A percentile compares a stretch with the other conserved stretches of the same genome.
Evolutionary conservation across 2,797 vertebrate genomes (phyloP).

Genomic region (Gadopsis marmoratus): DNA sequence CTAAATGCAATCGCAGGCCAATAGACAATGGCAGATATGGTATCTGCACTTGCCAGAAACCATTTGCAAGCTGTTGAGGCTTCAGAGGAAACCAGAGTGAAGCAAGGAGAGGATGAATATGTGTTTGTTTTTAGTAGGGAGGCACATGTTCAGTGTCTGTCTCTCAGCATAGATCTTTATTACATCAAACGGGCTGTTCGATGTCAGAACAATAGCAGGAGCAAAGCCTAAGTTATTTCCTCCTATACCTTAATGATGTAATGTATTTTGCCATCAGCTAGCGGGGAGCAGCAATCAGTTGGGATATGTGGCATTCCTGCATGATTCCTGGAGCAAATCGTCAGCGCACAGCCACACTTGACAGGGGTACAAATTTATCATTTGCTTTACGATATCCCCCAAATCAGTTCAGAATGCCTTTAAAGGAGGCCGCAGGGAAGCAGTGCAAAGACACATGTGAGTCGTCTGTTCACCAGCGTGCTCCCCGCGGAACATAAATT

Average conservation of each 20-base stretch:
- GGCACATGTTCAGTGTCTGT: constrained; percentile 81
- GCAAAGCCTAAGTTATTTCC: constrained; percentile 81
- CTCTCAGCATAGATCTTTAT: constrained; percentile 84
- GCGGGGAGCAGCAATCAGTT: constrained; percentile 77
- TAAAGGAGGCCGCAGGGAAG: constrained; percentile 70
- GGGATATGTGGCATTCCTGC: constrained; percentile 83
- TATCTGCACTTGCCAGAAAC: constrained; percentile 69
- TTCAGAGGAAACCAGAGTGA: constrained; percentile 43
- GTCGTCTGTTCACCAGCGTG: constrained; percentile 74
- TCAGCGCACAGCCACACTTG: constrained; percentile 75
- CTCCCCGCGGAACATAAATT: constrained; percentile 79
- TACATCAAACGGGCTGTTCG: constrained; percentile 79
- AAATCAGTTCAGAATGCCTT: constrained; percentile 84
- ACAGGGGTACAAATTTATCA: constrained; percentile 86
- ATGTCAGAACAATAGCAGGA: constrained; percentile 80
- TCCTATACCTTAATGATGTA: constrained; percentile 82
- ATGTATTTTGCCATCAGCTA: constrained; percentile 76
- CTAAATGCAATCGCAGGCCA: constrained; percentile 44
- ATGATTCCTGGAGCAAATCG: constrained; percentile 79
- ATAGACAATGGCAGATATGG: constrained; percentile 57
- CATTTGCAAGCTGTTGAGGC: constrained; percentile 68
- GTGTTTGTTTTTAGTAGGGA: constrained; percentile 73
- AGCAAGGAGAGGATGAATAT: constrained; percentile 69
- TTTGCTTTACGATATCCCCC: constrained; percentile 85
- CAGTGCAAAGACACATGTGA: constrained; percentile 76